phyloP scores from a whole-genome alignment of 92 coral and sea anemone genomes.

The Palythoa caribaeorum region DNA sequence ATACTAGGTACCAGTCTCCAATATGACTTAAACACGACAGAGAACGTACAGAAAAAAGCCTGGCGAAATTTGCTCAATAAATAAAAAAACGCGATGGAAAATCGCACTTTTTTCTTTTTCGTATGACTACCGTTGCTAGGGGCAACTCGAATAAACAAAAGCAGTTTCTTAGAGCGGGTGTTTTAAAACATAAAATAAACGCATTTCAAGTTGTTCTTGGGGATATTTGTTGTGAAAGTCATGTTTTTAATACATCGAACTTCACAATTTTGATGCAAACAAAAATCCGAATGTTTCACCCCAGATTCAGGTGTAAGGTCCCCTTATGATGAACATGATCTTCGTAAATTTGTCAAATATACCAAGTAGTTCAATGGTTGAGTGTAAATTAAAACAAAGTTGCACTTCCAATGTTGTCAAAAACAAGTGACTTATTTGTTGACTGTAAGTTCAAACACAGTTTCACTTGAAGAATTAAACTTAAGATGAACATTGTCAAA shows the following conservation, averaged over 20 bases:
- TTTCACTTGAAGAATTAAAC: too few species aligned
- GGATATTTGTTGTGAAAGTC: neutral
- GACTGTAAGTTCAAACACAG: too few species aligned
- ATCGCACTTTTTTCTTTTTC: slow-evolving; percentile 14
- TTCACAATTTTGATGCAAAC: slow-evolving; percentile 19
- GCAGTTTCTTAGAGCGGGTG: neutral
- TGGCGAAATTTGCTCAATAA: slow-evolving; percentile 6
- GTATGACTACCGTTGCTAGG: slow-evolving; percentile 26
- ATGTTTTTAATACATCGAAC: slow-evolving; percentile 10
- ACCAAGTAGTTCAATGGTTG: too few species aligned
- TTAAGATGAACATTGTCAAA: too few species aligned
- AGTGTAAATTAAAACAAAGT: too few species aligned
- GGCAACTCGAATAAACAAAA: slow-evolving; percentile 3
- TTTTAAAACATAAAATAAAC: slow-evolving; percentile 2
- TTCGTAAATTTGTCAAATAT: too few species aligned
- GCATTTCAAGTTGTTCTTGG: slow-evolving; percentile 21
- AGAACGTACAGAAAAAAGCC: neutral
- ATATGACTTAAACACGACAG: neutral
- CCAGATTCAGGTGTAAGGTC: slow-evolving; percentile 1
- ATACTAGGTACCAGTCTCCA: slow-evolving; percentile 23
- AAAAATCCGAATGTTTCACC: slow-evolving; percentile 6
- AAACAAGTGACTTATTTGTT: too few species aligned
- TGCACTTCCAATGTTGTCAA: too few species aligned
- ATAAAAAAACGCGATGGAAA: neutral
- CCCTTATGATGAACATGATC: neutral